Percentiles rank a stretch among this genome's conserved stretches.
phyloP scores from a whole-genome alignment of 2,797 vertebrate genomes.

The Triplophysa yarkandensis region DNA sequence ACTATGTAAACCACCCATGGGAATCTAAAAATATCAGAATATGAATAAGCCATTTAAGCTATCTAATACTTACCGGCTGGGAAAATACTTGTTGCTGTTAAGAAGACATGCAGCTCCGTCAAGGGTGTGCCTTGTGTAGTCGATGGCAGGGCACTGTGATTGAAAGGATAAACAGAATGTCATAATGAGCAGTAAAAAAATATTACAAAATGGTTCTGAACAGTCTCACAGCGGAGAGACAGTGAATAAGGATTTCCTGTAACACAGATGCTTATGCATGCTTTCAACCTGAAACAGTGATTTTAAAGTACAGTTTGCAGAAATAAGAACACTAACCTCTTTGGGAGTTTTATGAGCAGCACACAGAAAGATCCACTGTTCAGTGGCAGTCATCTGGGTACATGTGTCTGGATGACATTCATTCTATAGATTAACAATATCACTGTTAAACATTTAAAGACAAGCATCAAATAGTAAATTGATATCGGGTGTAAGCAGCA shows the following conservation, averaged over 20 bases:
- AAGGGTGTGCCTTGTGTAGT: conserved; percentile 98
- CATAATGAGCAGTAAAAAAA: neutral
- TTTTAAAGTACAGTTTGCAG: neutral
- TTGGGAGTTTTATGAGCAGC: conserved; percentile 99
- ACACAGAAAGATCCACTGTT: conserved; percentile 99
- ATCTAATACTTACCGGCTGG: conserved; percentile 86
- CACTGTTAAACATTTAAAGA: neutral
- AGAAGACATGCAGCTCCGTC: conserved; percentile 98
- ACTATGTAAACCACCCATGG: too few relatives aligned
- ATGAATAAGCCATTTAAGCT: neutral
- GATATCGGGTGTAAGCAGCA: neutral
- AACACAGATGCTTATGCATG: neutral
- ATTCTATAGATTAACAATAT: conserved; percentile 77
- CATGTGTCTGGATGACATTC: conserved; percentile 98
- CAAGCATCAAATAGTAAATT: neutral
- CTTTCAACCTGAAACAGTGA: neutral
- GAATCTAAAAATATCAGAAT: neutral
- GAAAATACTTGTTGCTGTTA: conserved; percentile 99
- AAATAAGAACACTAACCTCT: conserved; percentile 78
- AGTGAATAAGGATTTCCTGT: neutral
- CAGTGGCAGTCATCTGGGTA: conserved; percentile 98
- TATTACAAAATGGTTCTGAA: neutral
- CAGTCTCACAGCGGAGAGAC: too few relatives aligned
- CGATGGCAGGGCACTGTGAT: conserved; percentile 94
- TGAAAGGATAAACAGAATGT: conserved; percentile 1